Conservation (phyloP, 1,140 invertebrate species). For the Tribolium madens region DNA sequence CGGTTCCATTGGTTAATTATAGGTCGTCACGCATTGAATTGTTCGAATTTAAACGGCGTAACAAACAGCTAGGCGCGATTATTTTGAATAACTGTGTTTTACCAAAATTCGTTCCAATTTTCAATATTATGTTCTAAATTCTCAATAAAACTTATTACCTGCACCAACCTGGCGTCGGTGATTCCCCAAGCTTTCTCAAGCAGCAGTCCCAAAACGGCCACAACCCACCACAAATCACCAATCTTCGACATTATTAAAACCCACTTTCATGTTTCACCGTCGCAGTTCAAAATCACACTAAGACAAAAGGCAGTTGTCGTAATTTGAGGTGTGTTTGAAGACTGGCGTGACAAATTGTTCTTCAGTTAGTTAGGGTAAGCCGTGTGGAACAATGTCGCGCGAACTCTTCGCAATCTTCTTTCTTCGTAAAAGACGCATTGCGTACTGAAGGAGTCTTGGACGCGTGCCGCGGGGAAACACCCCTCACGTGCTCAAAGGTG, state of each 20-base stretch:
- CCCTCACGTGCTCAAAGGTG: slow-evolving; percentile 6
- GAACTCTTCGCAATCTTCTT: slow-evolving; percentile 28
- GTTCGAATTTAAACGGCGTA: slow-evolving; percentile 52
- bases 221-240: not conserved
- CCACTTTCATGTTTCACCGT: slow-evolving; percentile 3
- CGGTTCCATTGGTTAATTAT: slow-evolving; percentile 56
- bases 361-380: slow-evolving; percentile 58
- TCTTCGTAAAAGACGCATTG: slow-evolving; percentile 14
- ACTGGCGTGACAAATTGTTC: slow-evolving; percentile 65
- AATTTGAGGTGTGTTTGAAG: slow-evolving; percentile 57
- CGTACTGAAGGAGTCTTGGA: not conserved
- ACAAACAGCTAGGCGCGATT: slow-evolving; percentile 30
- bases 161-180: slow-evolving; percentile 25
- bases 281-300: slow-evolving; percentile 18
- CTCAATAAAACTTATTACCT: slow-evolving; percentile 26
- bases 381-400: slow-evolving; percentile 41
- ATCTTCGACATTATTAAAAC: slow-evolving; percentile 1
- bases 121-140: not conserved
- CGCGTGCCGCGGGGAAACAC: slow-evolving; percentile 1
- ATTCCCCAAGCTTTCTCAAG: not conserved
- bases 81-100: slow-evolving; percentile 9
- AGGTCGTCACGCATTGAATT: slow-evolving; percentile 54
- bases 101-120: not conserved
- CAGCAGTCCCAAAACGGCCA: slow-evolving; percentile 4
- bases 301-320: slow-evolving; percentile 22